Evolutionary conservation across 1,140 invertebrate species (phyloP), one percentile per base, ranked within the genome.

Genomic region (Cecropterus lyciades): DNA sequence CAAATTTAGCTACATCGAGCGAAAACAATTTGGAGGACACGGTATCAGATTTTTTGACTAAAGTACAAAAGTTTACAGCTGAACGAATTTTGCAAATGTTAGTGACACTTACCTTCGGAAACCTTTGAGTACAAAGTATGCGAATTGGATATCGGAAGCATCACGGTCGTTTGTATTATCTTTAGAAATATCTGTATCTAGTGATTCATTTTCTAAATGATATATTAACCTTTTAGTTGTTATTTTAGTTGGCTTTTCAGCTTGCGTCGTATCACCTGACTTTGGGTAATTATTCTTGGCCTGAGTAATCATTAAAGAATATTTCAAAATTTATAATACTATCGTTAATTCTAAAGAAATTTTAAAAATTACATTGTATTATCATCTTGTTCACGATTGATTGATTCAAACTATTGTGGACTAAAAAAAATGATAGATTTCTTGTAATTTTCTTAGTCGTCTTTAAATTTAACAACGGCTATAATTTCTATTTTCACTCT

Each of bases 171-270:
- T 48, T 67, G 46, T 77, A 65, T 77, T 77, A 75, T 69, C 72
- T 66, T 73, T 75, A 72, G 69, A 77, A 53, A 67, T 59, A 67
- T 65, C 71, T 72, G 57, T 20, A 42, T 40, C 15, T 48, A 20
- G 33, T 69, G 57, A 62, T 62, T 62, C 45, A 62, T 62, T 62
- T 49, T 62, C 9, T 17, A 24, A 15, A 40, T 14, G 57, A 62
- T 49, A 62, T 40, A 62, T 62, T 49, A 49, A 49, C 49, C 45
- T 62, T 37, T 24, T 45, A 62, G 46, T 15, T 62, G 59, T 46
- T 51, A 62, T 51, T 49, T 51, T 40, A 40, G 59, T 51, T 24
- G 30, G 16, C 45, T 51, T 10, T 24, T 49, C 30, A 17, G n/a
- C 10, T 15, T 27, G 27, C 27, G 15, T 30, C 30, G 15, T 48